Evolutionary conservation across 2,113 vertebrate genomes (phyloP).

Genomic region (Gavia stellata): DNA sequence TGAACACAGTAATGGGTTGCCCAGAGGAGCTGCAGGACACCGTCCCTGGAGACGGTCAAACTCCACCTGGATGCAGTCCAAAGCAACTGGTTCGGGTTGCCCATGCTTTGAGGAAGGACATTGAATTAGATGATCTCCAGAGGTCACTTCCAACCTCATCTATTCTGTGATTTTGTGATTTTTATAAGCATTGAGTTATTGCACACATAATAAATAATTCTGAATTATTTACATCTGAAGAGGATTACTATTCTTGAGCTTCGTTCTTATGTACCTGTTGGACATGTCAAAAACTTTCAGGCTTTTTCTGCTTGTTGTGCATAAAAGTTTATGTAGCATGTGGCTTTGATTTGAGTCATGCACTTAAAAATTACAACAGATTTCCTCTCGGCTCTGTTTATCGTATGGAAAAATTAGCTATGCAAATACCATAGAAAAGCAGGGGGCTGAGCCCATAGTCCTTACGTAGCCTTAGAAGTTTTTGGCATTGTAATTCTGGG

Average conservation of each 20-base stretch:
- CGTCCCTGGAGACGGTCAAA: background rate
- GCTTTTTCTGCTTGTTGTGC: background rate
- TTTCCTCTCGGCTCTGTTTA: background rate
- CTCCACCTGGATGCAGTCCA: background rate
- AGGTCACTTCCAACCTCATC: background rate
- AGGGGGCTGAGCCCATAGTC: background rate
- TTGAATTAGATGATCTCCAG: background rate
- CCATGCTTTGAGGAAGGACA: background rate
- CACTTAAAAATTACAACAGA: background rate
- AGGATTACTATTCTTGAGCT: background rate
- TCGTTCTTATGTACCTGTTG: background rate
- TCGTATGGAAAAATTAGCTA: background rate
- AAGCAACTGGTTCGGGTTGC: background rate
- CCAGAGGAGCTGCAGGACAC: background rate
- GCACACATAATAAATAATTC: background rate
- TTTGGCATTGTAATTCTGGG: background rate
- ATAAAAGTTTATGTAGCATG: background rate
- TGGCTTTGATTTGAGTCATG: background rate
- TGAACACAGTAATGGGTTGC: background rate
- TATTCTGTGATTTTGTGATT: background rate
- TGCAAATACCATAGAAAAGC: background rate
- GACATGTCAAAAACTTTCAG: background rate
- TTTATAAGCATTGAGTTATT: background rate
- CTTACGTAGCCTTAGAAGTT: background rate
- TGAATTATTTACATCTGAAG: background rate